A percentile compares a stretch with the other conserved stretches of the same genome.
phyloP scores from a whole-genome alignment of 2,113 vertebrate genomes.

The Leuciscus idus region DNA sequence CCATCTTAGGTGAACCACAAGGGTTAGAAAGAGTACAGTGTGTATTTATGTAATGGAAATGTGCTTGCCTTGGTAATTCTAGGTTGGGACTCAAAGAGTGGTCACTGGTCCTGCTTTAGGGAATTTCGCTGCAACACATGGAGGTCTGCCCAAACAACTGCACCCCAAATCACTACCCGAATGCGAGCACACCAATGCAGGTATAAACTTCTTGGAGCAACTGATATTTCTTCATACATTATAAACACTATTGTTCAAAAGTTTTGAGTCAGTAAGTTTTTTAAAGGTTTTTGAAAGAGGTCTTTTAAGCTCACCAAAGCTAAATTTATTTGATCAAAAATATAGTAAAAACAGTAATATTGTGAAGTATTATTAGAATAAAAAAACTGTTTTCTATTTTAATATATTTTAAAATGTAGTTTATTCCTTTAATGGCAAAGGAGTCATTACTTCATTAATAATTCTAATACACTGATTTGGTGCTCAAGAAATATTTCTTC shows the following conservation, averaged over 20 bases:
- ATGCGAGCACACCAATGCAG: slow-evolving; percentile 65
- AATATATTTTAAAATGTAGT: not conserved
- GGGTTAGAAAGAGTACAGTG: not conserved
- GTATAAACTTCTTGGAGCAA: slow-evolving; percentile 66
- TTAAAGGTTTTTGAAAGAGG: not conserved
- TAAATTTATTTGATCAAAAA: not conserved
- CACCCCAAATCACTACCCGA: slow-evolving; percentile 63
- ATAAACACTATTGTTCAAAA: not conserved
- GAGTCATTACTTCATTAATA: not conserved
- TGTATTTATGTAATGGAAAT: not conserved
- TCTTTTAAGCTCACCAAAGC: not conserved
- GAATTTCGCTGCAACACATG: slow-evolving; percentile 62
- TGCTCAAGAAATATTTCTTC: not conserved
- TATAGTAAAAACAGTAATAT: not conserved
- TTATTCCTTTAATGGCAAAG: not conserved
- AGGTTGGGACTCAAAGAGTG: slow-evolving; percentile 72
- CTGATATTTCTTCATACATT: not conserved
- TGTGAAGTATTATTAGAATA: not conserved
- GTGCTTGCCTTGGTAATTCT: slow-evolving; percentile 52
- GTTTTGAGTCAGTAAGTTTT: not conserved
- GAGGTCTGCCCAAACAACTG: slow-evolving; percentile 48
- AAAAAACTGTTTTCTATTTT: not conserved
- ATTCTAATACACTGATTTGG: not conserved
- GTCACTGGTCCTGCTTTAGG: slow-evolving; percentile 58
- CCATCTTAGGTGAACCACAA: not conserved